Percentiles rank a stretch among this genome's conserved stretches.
Conservation (phyloP, 2,888 invertebrate species). For the Cosmopolites sordidus region DNA sequence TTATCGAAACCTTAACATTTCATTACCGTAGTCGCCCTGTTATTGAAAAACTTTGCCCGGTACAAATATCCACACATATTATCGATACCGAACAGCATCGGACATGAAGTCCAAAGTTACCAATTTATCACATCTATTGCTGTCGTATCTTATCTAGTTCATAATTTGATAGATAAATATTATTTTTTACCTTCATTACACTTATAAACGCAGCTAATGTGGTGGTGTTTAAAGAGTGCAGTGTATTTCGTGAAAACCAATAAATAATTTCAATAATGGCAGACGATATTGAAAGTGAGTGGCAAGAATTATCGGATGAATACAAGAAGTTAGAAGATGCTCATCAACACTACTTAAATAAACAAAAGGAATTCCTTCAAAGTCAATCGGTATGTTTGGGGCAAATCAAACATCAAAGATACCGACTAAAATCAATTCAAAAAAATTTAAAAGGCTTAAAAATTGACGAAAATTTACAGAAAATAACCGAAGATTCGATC, state of each 20-base stretch:
- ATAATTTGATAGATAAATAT: not conserved
- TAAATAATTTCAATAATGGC: constrained; percentile 18
- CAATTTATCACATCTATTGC: not conserved
- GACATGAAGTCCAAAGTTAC: not conserved
- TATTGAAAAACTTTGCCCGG: not conserved
- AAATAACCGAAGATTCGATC: constrained; percentile 54
- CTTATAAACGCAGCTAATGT: not conserved
- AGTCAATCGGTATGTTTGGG: constrained; percentile 79
- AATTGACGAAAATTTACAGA: constrained; percentile 13
- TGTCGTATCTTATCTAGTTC: not conserved
- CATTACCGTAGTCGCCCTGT: not conserved
- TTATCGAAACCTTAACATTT: not conserved
- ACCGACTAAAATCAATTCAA: constrained; percentile 71
- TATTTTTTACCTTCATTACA: not conserved
- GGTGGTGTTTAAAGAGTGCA: not conserved
- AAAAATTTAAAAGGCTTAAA: constrained; percentile 20
- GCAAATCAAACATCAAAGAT: constrained; percentile 83
- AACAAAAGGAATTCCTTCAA: constrained; percentile 75
- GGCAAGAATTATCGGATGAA: constrained; percentile 34
- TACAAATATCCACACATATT: not conserved
- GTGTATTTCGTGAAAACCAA: too few species aligned
- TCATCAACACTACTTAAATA: constrained; percentile 75
- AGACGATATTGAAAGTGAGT: constrained; percentile 32
- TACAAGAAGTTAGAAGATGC: constrained; percentile 53
- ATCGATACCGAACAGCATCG: not conserved